Evolutionary conservation across 2,888 invertebrate genomes (phyloP).

Genomic region (Imbricaverruca yamaguchii): DNA sequence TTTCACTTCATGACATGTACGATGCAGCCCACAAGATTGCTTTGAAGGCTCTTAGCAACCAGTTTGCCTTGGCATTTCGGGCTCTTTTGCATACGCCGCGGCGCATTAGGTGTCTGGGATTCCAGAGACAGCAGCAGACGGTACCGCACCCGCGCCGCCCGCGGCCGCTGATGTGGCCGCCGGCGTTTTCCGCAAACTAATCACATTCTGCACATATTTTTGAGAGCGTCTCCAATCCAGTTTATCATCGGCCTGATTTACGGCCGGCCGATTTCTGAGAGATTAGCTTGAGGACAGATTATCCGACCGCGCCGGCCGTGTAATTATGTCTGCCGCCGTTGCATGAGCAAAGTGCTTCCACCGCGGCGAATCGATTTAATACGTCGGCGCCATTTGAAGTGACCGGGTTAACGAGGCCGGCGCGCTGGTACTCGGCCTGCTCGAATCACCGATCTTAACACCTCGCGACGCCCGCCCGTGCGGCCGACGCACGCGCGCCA

Average conservation of each 20-base stretch:
- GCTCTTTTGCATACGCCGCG: not conserved
- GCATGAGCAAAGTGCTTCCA: slow-evolving; percentile 5
- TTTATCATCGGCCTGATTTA: not conserved
- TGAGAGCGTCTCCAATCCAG: not conserved
- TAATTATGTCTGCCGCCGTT: not conserved
- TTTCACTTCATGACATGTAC: too few relatives aligned
- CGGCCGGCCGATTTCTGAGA: not conserved
- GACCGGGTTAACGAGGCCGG: not conserved
- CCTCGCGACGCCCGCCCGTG: not conserved
- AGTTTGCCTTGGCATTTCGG: too few relatives aligned
- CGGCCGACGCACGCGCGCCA: not conserved
- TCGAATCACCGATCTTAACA: not conserved
- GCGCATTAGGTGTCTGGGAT: not conserved
- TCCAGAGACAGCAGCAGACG: not conserved
- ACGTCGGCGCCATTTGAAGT: slow-evolving; percentile 18
- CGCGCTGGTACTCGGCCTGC: not conserved
- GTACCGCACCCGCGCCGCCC: not conserved
- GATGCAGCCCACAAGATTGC: too few relatives aligned
- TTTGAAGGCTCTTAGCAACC: too few relatives aligned
- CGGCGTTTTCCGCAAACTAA: not conserved
- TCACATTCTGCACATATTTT: slow-evolving; percentile 9
- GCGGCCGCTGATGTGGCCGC: not conserved
- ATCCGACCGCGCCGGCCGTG: not conserved
- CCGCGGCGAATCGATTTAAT: not conserved
- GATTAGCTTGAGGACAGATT: slow-evolving; percentile 17